phyloP scores from a whole-genome alignment of 1,140 invertebrate species.

The Hesperophylax magnus region DNA sequence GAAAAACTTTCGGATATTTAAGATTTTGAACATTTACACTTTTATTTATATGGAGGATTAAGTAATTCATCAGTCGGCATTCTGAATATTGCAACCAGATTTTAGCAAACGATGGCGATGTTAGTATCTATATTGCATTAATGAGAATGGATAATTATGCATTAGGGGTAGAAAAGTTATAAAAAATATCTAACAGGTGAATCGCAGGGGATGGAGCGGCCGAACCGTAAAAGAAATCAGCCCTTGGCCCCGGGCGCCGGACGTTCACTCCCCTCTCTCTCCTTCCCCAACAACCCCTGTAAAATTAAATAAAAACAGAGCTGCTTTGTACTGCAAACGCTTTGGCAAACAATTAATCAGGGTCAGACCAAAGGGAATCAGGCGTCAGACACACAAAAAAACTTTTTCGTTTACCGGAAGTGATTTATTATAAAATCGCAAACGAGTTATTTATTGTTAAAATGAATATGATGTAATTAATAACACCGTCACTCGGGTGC shows the following conservation, averaged over 20 bases:
- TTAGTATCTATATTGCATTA: too few relatives aligned
- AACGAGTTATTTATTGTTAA: background rate
- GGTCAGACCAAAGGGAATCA: background rate
- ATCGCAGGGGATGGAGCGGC: background rate
- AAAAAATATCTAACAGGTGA: background rate
- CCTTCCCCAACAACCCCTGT: background rate
- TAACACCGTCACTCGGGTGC: too few relatives aligned
- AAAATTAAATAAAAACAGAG: slow-evolving; percentile 4
- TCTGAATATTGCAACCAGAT: too few relatives aligned
- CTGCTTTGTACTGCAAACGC: background rate
- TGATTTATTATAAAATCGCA: background rate
- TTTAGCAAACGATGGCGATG: too few relatives aligned
- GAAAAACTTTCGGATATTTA: too few relatives aligned
- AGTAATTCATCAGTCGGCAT: too few relatives aligned
- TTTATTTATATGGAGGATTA: too few relatives aligned
- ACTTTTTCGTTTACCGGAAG: background rate
- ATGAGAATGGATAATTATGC: too few relatives aligned
- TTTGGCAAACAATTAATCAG: slow-evolving; percentile 24
- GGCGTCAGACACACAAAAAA: background rate
- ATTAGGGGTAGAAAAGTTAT: too few relatives aligned
- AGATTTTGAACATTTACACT: too few relatives aligned
- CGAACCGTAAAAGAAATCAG: background rate
- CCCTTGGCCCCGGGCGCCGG: background rate
- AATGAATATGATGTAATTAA: too few relatives aligned
- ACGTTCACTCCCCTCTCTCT: background rate